Base-by-base conservation (phyloP, 2,113 vertebrate genomes). In the Ameiurus melas region DNA sequence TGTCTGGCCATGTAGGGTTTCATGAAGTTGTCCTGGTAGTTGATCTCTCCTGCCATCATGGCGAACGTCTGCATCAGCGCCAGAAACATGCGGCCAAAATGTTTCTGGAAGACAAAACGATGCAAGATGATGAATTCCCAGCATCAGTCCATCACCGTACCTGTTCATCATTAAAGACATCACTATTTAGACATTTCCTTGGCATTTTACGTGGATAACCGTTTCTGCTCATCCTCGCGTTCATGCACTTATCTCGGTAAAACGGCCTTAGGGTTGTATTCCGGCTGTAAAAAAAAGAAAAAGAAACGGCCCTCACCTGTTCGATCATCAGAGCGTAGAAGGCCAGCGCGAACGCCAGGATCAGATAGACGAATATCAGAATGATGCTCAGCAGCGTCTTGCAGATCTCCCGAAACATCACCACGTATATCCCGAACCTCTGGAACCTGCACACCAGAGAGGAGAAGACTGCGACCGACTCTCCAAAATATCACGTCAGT, bases 1-100 rank as follows among this genome's bases (percentile, higher is more conserved):
- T 92, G 90, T 57, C 19, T 85, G 39, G 87, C 87, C 22, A 96
- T 85, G 84, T 93, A 92, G 0, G 97, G 97, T 1, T 95, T 93
- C 13, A 97, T 93, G 88, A 97, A 97, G 27, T 95, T 95, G 57
- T 97, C 97, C 0, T 94, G 95, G 84, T 97, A 97, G 91, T 95
- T 97, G 79, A 96, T 94, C 84, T 97, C 97, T 89, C 97, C 97
- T 75, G 96, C 92, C 96, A 97, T 97, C 97, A 97, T 97, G 84
- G 94, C 96, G 92, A 97, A 97, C 5, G 96, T 96, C 90, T 97
- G 96, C 92, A 97, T 93, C 87, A 97, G 86, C 0, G 97, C 96
- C 53, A 97, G 95, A 73, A 93, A 60, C 17, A 96, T 94, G 1
- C 92, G 92, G 70, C 93, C 94, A 57, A 96, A 97, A 0, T 96